Conservation (phyloP, 2,888 invertebrate species). For the Polyommatus icarus region DNA sequence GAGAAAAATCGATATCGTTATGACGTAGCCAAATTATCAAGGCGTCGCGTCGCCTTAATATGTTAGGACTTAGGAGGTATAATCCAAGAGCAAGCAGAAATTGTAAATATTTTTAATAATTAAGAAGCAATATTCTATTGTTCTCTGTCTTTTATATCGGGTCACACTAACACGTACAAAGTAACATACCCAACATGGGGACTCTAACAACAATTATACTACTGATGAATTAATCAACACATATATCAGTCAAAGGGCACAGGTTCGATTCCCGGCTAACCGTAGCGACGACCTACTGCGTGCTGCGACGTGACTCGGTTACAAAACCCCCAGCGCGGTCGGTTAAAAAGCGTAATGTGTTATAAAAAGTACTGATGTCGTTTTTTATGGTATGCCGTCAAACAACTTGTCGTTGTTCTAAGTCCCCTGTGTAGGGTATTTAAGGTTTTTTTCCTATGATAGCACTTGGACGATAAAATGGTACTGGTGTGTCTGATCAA, state of each 20-base stretch:
- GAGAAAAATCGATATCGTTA: no score
- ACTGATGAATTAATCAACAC: background rate
- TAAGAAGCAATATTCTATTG: background rate
- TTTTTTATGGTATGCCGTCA: background rate
- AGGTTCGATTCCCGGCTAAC: slow-evolving; percentile 8
- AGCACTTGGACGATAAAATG: no score
- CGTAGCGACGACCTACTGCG: slow-evolving; percentile 11
- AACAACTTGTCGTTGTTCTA: background rate
- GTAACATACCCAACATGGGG: background rate
- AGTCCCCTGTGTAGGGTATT: background rate
- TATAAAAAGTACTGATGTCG: background rate
- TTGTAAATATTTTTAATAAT: background rate
- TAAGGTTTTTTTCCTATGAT: no score
- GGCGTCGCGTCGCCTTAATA: no score
- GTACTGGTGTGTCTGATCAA: no score
- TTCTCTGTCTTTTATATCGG: background rate
- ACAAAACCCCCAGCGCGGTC: background rate
- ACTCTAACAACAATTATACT: background rate
- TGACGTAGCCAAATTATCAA: no score
- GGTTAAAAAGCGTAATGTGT: background rate
- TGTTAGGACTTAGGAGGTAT: no score
- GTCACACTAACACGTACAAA: background rate
- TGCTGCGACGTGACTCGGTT: slow-evolving; percentile 1
- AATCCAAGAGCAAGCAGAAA: background rate
- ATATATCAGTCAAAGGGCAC: background rate